Evolutionary conservation across 2,888 invertebrate genomes (phyloP), one percentile per base, ranked within the genome.

Genomic region (Polydrusus pterygomalis): DNA sequence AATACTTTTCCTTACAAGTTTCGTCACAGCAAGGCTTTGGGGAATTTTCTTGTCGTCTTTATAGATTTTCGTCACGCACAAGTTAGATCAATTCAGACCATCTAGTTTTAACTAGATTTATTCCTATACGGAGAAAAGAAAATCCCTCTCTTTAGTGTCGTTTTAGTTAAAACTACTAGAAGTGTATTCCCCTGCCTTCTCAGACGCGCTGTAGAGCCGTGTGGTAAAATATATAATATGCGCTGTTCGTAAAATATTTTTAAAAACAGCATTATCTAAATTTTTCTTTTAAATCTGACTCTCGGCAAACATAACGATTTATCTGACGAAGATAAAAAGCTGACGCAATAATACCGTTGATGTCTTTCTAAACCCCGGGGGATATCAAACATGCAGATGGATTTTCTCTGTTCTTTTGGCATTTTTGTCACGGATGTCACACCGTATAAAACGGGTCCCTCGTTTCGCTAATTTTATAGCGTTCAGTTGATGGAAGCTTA

Each of bases 341-440:
- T n/a, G 15, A 51, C 6, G 20, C 54, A 74, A 68, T 74, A 68
- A 62, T 68, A 40, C 25, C 68, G 51, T 60, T 45, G 63, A 62
- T 62, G 63, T 49, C 49, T 34, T 65, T 49, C 47, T 34, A 25
- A 49, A 72, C 84, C 87, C 83, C 86, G 30, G 20, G 86, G 84
- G 87, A 86, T 82, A 87, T 87, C 82, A 87, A 82, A 85, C 84
- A 87, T 87, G 87, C 84, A 87, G 86, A 87, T 87, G 85, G 86
- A 83, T 82, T 85, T 86, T 86, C 84, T 80, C 83, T 85, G 86
- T 86, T 85, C 83, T 68, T 62, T 71, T 71, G 9, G 75, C 40
- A 71, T 73, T 69, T 73, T 77, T 64, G 73, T 73, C 70, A 77
- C 73, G 70, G 20, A 25, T 70, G 77, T 77, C 70, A 73, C 49